Conservation (phyloP, 2,113 vertebrate species). For the Tachysurus fulvidraco region DNA sequence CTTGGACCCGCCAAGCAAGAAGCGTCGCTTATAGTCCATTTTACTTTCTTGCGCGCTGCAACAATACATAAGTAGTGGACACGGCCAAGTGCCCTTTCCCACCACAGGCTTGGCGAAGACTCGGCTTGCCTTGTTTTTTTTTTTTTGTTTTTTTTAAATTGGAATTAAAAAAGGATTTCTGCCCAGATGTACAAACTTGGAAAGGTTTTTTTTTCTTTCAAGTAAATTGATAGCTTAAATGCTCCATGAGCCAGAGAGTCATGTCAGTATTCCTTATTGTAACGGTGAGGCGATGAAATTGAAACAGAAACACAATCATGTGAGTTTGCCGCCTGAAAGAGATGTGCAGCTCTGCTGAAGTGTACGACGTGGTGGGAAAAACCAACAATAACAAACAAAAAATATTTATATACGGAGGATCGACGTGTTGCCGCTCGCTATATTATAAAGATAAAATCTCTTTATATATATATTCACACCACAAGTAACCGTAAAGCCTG, state of each 20-base stretch:
- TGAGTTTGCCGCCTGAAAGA: neutral
- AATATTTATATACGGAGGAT: conserved; percentile 19
- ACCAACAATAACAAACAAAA: neutral
- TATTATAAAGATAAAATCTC: neutral
- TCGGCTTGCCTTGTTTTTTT: neutral
- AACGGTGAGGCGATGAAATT: conserved; percentile 62
- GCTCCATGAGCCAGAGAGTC: conserved; percentile 82
- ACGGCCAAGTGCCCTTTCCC: conserved; percentile 60
- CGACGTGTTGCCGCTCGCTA: neutral
- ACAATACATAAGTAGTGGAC: conserved; percentile 92
- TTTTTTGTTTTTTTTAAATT: neutral
- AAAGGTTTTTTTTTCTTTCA: conserved; percentile 57
- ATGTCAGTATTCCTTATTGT: conserved; percentile 79
- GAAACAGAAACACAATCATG: conserved; percentile 29
- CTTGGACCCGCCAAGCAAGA: conserved; percentile 99
- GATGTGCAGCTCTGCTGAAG: conserved; percentile 69
- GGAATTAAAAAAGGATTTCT: neutral
- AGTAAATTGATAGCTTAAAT: conserved; percentile 78
- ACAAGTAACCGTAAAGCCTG: conserved; percentile 45
- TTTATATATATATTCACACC: conserved; percentile 35
- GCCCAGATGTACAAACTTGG: conserved; percentile 49
- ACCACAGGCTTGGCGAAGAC: neutral
- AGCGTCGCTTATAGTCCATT: conserved; percentile 99
- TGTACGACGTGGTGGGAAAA: conserved; percentile 38
- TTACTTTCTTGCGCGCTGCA: conserved; percentile 98